phyloP scores from a whole-genome alignment of 2,113 vertebrate species.

The Eudyptes chrysolophus region DNA sequence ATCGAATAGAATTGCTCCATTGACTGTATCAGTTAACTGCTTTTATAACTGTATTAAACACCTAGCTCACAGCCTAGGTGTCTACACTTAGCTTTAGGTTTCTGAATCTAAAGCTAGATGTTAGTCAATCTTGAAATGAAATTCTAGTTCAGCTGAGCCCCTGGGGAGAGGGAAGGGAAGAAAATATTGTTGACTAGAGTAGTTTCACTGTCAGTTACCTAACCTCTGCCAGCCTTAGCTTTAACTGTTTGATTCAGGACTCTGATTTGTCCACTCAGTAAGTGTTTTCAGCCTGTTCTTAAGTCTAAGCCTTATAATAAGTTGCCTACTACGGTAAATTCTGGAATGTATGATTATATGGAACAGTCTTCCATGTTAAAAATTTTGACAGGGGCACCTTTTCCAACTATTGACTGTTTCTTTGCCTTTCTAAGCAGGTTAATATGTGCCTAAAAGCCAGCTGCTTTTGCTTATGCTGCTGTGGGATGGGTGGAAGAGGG shows the following conservation, averaged over 20 bases:
- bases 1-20: not conserved
- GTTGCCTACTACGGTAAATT: not conserved
- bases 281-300: not conserved
- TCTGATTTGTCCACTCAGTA: not conserved
- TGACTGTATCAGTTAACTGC: not conserved
- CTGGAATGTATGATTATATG: not conserved
- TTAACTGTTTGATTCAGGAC: not conserved
- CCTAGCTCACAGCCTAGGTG: not conserved
- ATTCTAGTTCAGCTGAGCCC: not conserved
- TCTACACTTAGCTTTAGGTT: not conserved
- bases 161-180: not conserved
- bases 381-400: not conserved
- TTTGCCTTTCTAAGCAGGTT: not conserved
- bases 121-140: not conserved
- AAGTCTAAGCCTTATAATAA: not conserved
- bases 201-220: not conserved
- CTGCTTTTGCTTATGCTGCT: not conserved
- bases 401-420: not conserved
- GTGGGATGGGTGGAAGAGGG: not conserved
- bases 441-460: not conserved
- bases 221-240: not conserved
- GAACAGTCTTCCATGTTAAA: not conserved
- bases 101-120: not conserved
- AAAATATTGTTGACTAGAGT: not conserved
- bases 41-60: not conserved